Percentiles rank a stretch among this genome's conserved stretches.
Conservation (phyloP, 2,113 vertebrate genomes). For the Callorhinus ursinus region DNA sequence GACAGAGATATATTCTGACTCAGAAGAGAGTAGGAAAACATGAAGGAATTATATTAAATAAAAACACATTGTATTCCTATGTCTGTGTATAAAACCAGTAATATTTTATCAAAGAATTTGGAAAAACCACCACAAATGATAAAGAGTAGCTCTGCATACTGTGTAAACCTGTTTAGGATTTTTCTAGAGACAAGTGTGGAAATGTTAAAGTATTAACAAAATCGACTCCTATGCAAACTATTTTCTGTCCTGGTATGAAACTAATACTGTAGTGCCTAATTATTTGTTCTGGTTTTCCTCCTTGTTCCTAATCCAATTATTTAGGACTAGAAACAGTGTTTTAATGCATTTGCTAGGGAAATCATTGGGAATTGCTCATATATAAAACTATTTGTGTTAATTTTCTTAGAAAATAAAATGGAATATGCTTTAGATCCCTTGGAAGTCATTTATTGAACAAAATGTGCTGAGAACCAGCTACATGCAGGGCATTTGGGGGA, state of each 20-base stretch:
- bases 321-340: neutral
- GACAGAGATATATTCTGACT: neutral
- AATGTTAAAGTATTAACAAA: neutral
- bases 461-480: neutral
- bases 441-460: constrained; percentile 49
- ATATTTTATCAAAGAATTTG: constrained; percentile 48
- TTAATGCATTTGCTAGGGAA: constrained; percentile 22
- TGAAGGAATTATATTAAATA: constrained; percentile 8
- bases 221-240: neutral
- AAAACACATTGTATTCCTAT: neutral
- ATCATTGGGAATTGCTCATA: neutral
- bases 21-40: neutral
- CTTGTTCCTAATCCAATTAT: neutral
- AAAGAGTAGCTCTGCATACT: neutral
- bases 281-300: neutral
- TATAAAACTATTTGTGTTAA: neutral
- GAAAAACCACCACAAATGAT: neutral
- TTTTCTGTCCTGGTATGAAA: neutral
- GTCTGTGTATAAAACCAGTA: neutral
- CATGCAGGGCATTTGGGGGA: neutral
- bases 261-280: neutral
- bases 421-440: constrained; percentile 4
- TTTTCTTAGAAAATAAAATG: neutral
- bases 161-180: neutral
- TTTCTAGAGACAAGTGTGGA: neutral